Conservation (phyloP, 2,113 vertebrate genomes). For the Scomber colias region DNA sequence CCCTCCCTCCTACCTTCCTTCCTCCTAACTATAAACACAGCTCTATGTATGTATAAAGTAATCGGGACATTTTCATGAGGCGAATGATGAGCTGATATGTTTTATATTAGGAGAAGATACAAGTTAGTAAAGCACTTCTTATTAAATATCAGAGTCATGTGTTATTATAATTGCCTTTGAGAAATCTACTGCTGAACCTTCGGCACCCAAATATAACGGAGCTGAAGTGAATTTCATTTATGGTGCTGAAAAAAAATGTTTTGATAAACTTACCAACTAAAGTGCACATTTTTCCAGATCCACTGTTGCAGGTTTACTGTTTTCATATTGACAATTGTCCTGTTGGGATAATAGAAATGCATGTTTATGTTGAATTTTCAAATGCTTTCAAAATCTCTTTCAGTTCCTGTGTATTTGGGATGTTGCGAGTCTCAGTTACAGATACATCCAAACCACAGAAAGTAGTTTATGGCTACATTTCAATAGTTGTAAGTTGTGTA, state of each 20-base stretch:
- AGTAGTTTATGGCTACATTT: neutral
- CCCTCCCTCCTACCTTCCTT: no score
- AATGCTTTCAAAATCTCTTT: no score
- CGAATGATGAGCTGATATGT: neutral
- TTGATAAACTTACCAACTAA: no score
- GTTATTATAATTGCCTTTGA: slow-evolving; percentile 5
- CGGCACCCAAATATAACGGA: neutral
- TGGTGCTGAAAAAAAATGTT: neutral
- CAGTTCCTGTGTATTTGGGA: no score
- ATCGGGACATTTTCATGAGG: slow-evolving; percentile 3
- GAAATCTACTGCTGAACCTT: neutral
- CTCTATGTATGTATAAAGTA: neutral
- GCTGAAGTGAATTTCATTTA: neutral
- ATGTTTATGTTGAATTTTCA: no score
- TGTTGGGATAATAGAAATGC: no score
- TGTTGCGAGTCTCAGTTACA: no score
- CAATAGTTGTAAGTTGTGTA: no score
- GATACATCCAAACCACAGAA: no score
- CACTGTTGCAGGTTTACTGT: no score
- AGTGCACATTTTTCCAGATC: no score
- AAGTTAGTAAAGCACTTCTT: neutral
- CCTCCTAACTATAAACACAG: neutral
- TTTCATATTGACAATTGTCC: no score
- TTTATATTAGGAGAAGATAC: neutral
- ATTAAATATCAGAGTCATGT: neutral